A percentile compares a stretch with the other conserved stretches of the same genome.
Evolutionary conservation across 2,888 invertebrate genomes (phyloP).

Genomic region (Dryomyza anilis): DNA sequence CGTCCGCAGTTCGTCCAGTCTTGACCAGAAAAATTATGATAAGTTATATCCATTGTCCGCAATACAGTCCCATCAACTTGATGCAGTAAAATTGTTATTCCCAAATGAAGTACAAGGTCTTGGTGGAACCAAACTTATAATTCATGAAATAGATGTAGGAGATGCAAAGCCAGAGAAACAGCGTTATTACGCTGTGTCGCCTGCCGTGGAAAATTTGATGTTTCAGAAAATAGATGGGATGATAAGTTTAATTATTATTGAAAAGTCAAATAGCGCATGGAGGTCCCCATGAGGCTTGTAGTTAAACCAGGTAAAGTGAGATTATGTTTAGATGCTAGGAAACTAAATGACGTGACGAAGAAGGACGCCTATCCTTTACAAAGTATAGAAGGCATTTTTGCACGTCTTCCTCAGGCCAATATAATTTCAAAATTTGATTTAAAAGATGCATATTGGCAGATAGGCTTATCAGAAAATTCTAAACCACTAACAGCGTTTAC

Average conservation of each 20-base stretch:
- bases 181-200: background rate
- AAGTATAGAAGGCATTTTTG: no score
- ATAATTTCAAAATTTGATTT: no score
- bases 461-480: no score
- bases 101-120: slow-evolving; percentile 25
- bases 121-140: slow-evolving; percentile 25
- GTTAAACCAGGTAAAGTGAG: background rate
- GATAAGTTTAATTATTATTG: background rate
- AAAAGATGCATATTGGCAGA: no score
- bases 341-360: no score
- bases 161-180: background rate
- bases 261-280: background rate
- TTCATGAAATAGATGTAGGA: background rate
- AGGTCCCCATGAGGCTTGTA: background rate
- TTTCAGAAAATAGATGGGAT: background rate
- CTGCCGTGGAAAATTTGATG: background rate
- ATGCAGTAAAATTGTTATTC: slow-evolving; percentile 14
- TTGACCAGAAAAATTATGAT: background rate
- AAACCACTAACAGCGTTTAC: no score
- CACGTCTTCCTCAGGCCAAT: no score
- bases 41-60: no score
- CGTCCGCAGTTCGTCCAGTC: background rate
- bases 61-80: no score
- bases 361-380: no score
- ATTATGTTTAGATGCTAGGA: no score